phyloP scores from a whole-genome alignment of 2,113 vertebrate genomes.

The Barnardius zonarius region DNA sequence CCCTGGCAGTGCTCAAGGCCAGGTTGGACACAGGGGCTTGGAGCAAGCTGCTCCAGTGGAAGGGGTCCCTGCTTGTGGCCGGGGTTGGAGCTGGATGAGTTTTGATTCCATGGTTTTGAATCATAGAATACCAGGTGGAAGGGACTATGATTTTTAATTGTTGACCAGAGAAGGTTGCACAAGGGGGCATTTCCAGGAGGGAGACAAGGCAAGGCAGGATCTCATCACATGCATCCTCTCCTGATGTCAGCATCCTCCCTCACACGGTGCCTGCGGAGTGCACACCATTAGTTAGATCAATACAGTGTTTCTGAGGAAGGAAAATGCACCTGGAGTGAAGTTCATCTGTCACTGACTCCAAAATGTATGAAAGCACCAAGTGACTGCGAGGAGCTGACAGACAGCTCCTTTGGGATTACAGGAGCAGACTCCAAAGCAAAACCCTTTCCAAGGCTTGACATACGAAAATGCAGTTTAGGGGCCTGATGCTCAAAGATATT shows the following conservation, averaged over 20 bases:
- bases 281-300: neutral
- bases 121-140: neutral
- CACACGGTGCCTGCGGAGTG: neutral
- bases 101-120: neutral
- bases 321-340: neutral
- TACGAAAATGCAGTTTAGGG: neutral
- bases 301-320: neutral
- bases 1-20: no score
- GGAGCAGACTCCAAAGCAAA: neutral
- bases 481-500: neutral
- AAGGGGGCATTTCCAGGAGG: neutral
- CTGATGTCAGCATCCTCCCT: neutral
- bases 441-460: neutral
- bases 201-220: neutral
- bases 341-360: neutral
- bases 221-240: neutral
- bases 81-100: neutral
- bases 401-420: neutral
- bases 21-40: no score
- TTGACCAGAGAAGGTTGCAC: neutral
- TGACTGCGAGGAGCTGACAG: neutral
- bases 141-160: fast-evolving
- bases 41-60: neutral
- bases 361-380: neutral
- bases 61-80: neutral